Evolutionary conservation across 2,797 vertebrate species (phyloP).

Genomic region (Sebastes matsubarae): DNA sequence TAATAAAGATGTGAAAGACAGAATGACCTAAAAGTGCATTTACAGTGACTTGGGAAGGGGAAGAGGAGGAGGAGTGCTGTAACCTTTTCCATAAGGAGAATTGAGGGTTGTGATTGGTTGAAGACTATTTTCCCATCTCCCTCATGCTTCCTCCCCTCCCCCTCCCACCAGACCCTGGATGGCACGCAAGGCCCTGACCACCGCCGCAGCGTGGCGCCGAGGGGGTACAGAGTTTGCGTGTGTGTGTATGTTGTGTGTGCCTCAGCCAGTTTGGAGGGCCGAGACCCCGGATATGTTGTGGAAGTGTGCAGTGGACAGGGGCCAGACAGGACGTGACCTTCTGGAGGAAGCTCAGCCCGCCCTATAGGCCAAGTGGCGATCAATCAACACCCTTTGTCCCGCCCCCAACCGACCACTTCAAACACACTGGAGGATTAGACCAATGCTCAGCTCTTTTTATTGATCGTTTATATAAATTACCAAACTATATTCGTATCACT

Average conservation of each 20-base stretch:
- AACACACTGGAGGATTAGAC: conserved; percentile 63
- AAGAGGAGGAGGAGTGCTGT: conserved; percentile 32
- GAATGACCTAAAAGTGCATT: conserved; percentile 50
- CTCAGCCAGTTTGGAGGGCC: conserved; percentile 56
- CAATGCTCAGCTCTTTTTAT: neutral
- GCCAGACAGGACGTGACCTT: conserved; percentile 85
- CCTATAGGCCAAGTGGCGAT: conserved; percentile 78
- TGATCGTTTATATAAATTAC: conserved; percentile 32
- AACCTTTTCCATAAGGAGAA: conserved; percentile 73
- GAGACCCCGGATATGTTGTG: conserved; percentile 82
- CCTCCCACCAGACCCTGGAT: conserved; percentile 53
- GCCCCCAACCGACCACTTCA: conserved; percentile 70
- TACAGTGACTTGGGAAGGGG: conserved; percentile 30
- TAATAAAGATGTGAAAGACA: conserved; percentile 55
- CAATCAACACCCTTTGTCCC: conserved; percentile 73
- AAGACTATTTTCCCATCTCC: conserved; percentile 57
- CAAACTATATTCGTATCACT: neutral
- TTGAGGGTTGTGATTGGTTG: conserved; percentile 50
- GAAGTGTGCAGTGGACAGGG: conserved; percentile 85
- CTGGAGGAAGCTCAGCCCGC: conserved; percentile 73
- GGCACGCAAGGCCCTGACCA: conserved; percentile 75
- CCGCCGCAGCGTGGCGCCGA: conserved; percentile 72
- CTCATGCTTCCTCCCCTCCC: conserved; percentile 24
- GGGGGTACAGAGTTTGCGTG: conserved; percentile 45
- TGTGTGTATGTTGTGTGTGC: conserved; percentile 27